These are phyloP conservation scores for Caenorhabditis panamensis DNA, from an alignment of 2,888 invertebrate species.

Conservation along the genomic window DNA sequence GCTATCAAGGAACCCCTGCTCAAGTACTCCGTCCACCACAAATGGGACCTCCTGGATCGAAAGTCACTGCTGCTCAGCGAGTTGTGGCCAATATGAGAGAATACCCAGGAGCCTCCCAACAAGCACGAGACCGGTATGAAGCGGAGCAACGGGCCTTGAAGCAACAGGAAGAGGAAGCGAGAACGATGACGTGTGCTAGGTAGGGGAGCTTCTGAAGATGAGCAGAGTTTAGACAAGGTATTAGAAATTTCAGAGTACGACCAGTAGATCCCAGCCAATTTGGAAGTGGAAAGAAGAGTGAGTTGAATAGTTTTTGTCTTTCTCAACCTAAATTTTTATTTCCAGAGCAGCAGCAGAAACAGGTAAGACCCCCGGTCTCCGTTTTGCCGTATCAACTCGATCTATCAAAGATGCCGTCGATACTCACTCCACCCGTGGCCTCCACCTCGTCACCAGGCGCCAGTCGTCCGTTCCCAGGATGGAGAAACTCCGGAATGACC, in stretches of 20 bases:
- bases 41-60: conserved; percentile 31
- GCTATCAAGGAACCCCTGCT: conserved; percentile 37
- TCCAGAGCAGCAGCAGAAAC: conserved; percentile 7
- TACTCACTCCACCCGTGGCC: conserved; percentile 1
- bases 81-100: neutral
- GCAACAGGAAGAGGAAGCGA: conserved; percentile 18
- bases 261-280: conserved; percentile 20
- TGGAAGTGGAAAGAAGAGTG: conserved; percentile 37
- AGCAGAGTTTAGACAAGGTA: neutral
- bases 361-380: neutral
- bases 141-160: conserved; percentile 22
- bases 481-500: conserved; percentile 16
- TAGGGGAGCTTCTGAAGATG: neutral
- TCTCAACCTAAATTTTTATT: neutral
- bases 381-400: conserved; percentile 1
- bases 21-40: conserved; percentile 25
- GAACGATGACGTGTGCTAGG: conserved; percentile 31
- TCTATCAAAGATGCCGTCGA: conserved; percentile 5
- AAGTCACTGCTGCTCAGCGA: conserved; percentile 3
- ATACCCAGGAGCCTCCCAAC: neutral
- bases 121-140: neutral
- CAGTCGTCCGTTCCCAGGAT: conserved; percentile 14
- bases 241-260: conserved; percentile 33
- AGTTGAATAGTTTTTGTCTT: no score
- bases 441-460: neutral